These are phyloP conservation scores for Pachypeltis micranthus DNA, from an alignment of 1,140 invertebrate genomes.

Conservation along the genomic window DNA sequence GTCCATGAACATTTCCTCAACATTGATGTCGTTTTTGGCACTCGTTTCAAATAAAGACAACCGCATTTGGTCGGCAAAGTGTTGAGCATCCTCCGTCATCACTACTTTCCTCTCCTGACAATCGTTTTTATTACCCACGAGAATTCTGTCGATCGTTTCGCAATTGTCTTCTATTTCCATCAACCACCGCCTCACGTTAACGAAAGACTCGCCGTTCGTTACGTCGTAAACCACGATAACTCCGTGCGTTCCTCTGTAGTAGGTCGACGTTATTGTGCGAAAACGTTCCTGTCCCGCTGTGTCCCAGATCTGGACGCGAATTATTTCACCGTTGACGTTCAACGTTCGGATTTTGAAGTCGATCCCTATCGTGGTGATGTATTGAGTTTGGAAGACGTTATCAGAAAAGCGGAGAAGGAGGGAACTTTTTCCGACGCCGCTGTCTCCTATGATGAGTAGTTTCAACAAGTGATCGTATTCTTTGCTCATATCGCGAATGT, in stretches of 20 bases:
- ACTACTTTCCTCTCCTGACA: conserved; percentile 93
- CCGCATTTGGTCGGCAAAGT: conserved; percentile 92
- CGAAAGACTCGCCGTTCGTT: conserved; percentile 95
- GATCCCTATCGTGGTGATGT: conserved; percentile 98
- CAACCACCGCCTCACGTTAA: conserved; percentile 93
- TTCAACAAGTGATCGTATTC: conserved; percentile 99
- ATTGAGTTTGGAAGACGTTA: conserved; percentile 94
- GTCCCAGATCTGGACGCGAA: conserved; percentile 98
- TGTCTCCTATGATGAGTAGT: conserved; percentile 91
- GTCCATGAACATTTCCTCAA: conserved; percentile 82
- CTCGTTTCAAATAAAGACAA: conserved; percentile 96
- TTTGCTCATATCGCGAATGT: no score
- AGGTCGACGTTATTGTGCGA: conserved; percentile 88
- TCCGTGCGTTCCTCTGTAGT: conserved; percentile 94
- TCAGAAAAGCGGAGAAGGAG: conserved; percentile 90
- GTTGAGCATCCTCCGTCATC: conserved; percentile 87
- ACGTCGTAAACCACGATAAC: conserved; percentile 99
- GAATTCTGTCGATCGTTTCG: conserved; percentile 95
- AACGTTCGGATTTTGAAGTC: conserved; percentile 99
- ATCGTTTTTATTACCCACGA: conserved; percentile 99
- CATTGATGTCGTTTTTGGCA: conserved; percentile 97
- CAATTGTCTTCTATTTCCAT: conserved; percentile 99
- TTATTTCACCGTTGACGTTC: conserved; percentile 82
- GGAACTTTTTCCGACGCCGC: conserved; percentile 96
- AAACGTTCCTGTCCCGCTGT: conserved; percentile 88